phyloP scores from a whole-genome alignment of 2,113 vertebrate species.

The Engraulis encrasicolus region DNA sequence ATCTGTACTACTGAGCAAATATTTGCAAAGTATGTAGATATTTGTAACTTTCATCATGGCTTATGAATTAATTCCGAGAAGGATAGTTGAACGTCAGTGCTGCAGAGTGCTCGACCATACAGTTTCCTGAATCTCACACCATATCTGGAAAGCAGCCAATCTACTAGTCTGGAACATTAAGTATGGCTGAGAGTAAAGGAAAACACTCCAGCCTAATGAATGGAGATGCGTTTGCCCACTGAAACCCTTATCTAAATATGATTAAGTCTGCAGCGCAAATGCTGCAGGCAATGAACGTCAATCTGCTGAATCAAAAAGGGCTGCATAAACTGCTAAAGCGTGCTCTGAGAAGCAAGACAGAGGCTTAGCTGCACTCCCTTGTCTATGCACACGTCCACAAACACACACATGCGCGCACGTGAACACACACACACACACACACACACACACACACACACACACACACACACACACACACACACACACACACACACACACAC shows the following conservation, averaged over 20 bases:
- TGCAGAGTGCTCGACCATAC: background rate
- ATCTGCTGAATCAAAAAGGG: constrained; percentile 34
- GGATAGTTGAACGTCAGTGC: background rate
- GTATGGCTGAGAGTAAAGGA: constrained; percentile 29
- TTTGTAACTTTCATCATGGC: background rate
- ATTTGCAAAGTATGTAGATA: background rate
- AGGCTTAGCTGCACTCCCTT: background rate
- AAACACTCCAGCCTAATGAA: constrained; percentile 48
- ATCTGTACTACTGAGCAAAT: background rate
- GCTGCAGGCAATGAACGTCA: constrained; percentile 50
- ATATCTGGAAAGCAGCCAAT: background rate
- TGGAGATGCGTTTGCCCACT: constrained; percentile 40
- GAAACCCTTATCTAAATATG: constrained; percentile 55
- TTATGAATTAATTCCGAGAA: background rate
- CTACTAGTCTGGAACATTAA: constrained; percentile 25
- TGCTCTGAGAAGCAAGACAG: constrained; percentile 24
- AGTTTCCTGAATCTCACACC: background rate
- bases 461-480: too few species aligned
- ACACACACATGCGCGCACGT: too few species aligned
- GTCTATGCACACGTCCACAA: background rate
- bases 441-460: too few species aligned
- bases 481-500: too few species aligned
- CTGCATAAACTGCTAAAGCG: constrained; percentile 35
- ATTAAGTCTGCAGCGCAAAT: constrained; percentile 48
- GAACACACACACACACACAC: too few species aligned